Percentiles rank a stretch among this genome's conserved stretches.
Conservation (phyloP, 53 echinoderm and acorn worm genomes). For the Zoroaster sp. region DNA sequence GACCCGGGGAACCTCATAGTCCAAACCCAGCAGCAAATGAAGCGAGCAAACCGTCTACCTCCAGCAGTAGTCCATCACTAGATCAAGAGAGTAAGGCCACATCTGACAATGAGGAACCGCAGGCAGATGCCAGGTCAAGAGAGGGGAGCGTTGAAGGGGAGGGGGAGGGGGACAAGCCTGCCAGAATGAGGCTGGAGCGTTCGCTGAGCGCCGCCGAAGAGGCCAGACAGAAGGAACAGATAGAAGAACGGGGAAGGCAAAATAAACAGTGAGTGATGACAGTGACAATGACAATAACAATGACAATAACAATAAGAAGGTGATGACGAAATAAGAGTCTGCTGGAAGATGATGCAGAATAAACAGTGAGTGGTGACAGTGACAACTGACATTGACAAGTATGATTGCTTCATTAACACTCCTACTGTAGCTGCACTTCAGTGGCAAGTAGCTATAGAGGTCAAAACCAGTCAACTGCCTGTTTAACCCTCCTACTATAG, state of each 20-base stretch:
- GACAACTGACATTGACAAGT: too few species aligned
- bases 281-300: too few species aligned
- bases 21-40: neutral
- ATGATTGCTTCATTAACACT: too few species aligned
- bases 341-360: too few species aligned
- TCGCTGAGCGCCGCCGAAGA: constrained; percentile 25
- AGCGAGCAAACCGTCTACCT: neutral
- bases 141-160: neutral
- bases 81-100: neutral
- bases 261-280: constrained; percentile 78
- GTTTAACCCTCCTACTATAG: too few species aligned
- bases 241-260: constrained; percentile 64
- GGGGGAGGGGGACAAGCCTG: neutral
- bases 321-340: too few species aligned
- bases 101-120: neutral
- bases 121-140: neutral
- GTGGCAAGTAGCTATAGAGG: too few species aligned
- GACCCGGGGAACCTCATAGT: neutral
- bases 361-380: too few species aligned
- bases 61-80: neutral
- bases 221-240: neutral
- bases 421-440: too few species aligned
- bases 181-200: constrained; percentile 16
- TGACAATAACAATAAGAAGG: too few species aligned
- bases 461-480: too few species aligned